phyloP scores from a whole-genome alignment of 92 coral and sea anemone genomes.

The Heliopora coerulea region DNA sequence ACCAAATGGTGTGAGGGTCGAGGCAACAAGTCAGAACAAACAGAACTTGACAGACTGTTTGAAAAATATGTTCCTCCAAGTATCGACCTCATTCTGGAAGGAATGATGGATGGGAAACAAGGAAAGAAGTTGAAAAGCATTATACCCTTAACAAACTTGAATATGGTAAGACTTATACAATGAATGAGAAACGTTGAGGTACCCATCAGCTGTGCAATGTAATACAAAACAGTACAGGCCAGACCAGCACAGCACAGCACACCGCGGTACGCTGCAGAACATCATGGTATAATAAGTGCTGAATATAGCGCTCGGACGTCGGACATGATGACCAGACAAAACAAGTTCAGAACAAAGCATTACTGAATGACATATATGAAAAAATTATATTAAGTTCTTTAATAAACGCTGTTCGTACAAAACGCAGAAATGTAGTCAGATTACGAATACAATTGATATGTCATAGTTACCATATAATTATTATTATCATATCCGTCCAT shows the following conservation, averaged over 20 bases:
- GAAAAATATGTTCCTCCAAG: slow-evolving; percentile 94
- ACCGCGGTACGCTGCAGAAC: neutral
- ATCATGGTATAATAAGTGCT: slow-evolving; percentile 1
- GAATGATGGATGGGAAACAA: slow-evolving; percentile 92
- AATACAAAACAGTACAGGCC: no score
- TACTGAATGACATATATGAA: no score
- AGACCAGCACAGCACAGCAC: neutral
- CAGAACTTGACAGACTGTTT: slow-evolving; percentile 83
- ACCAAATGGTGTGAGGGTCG: slow-evolving; percentile 83
- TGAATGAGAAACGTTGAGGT: neutral
- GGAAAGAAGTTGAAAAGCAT: slow-evolving; percentile 96
- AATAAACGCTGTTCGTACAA: neutral
- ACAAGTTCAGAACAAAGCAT: no score
- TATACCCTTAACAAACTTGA: slow-evolving; percentile 91
- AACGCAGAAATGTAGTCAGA: no score
- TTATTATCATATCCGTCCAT: no score
- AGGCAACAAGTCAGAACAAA: slow-evolving; percentile 82
- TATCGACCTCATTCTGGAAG: slow-evolving; percentile 91
- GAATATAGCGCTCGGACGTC: no score
- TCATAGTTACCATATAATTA: no score
- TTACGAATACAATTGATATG: no score
- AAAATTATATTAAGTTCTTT: no score
- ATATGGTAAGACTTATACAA: slow-evolving; percentile 69
- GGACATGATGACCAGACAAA: no score
- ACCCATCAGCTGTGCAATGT: no score